Conservation (phyloP, 2,888 invertebrate genomes). For the Apotomis turbidana region DNA sequence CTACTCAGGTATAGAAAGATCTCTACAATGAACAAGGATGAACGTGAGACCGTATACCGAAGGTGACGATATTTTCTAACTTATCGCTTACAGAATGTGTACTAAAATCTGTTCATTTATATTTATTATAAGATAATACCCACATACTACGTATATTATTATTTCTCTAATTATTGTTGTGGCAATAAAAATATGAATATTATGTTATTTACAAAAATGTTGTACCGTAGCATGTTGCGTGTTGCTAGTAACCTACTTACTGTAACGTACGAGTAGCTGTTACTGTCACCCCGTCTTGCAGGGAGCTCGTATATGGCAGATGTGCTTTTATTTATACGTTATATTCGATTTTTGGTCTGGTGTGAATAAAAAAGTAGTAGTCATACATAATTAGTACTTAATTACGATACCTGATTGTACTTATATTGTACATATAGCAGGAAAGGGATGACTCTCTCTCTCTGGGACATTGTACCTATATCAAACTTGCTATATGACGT, state of each 20-base stretch:
- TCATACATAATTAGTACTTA: too few relatives aligned
- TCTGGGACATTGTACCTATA: too few relatives aligned
- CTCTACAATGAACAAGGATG: background rate
- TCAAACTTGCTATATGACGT: too few relatives aligned
- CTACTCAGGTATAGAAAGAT: background rate
- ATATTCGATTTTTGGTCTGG: background rate
- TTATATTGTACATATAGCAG: too few relatives aligned
- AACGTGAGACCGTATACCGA: background rate
- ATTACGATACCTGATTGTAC: too few relatives aligned
- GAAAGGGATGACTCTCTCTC: too few relatives aligned
- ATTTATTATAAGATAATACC: slow-evolving; percentile 43
- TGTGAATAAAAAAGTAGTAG: background rate
- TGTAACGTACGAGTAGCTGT: slow-evolving; percentile 21
- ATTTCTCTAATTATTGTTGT: slow-evolving; percentile 46
- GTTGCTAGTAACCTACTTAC: slow-evolving; percentile 46
- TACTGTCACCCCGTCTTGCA: slow-evolving; percentile 11
- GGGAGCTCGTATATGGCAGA: background rate
- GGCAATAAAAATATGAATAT: slow-evolving; percentile 47
- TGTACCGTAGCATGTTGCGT: slow-evolving; percentile 72
- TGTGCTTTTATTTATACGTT: too few relatives aligned
- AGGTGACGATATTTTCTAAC: background rate
- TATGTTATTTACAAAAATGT: slow-evolving; percentile 63
- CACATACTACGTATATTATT: slow-evolving; percentile 46
- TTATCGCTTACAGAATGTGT: slow-evolving; percentile 58
- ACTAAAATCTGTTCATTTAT: slow-evolving; percentile 42